Evolutionary conservation across 2,888 invertebrate species (phyloP).

Genomic region (Acanthosepion esculentum): DNA sequence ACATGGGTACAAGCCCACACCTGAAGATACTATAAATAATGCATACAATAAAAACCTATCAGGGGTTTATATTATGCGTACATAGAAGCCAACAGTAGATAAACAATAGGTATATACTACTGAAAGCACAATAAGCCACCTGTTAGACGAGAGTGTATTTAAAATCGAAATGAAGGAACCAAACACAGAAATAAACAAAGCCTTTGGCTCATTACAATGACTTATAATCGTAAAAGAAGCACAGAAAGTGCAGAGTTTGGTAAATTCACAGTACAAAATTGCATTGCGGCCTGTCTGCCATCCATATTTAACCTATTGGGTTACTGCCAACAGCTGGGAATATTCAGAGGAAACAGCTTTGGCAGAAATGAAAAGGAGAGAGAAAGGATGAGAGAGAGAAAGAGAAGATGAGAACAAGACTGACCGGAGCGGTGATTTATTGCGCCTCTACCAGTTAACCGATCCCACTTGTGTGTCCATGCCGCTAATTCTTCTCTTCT

Average conservation of each 20-base stretch:
- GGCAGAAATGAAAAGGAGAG: no score
- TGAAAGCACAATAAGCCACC: background rate
- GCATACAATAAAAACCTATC: constrained; percentile 9
- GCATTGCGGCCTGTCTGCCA: background rate
- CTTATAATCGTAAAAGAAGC: background rate
- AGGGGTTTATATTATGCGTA: background rate
- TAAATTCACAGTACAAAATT: background rate
- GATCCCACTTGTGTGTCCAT: background rate
- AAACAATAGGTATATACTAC: background rate
- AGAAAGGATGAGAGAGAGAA: background rate
- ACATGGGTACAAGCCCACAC: constrained; percentile 1
- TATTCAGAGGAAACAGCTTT: background rate
- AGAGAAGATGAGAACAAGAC: background rate
- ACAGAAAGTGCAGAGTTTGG: background rate
- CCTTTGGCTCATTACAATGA: background rate
- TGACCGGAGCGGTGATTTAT: background rate
- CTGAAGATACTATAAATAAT: background rate
- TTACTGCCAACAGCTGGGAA: background rate
- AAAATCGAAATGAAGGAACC: background rate
- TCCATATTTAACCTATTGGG: background rate
- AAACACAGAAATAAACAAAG: background rate
- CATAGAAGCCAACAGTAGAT: constrained; percentile 15
- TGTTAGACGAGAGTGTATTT: background rate
- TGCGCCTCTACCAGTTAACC: background rate
- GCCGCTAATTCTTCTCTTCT: background rate